A percentile compares a stretch with the other conserved stretches of the same genome.
Evolutionary conservation across 2,113 vertebrate species (phyloP).

Genomic region (Chaenocephalus aceratus): DNA sequence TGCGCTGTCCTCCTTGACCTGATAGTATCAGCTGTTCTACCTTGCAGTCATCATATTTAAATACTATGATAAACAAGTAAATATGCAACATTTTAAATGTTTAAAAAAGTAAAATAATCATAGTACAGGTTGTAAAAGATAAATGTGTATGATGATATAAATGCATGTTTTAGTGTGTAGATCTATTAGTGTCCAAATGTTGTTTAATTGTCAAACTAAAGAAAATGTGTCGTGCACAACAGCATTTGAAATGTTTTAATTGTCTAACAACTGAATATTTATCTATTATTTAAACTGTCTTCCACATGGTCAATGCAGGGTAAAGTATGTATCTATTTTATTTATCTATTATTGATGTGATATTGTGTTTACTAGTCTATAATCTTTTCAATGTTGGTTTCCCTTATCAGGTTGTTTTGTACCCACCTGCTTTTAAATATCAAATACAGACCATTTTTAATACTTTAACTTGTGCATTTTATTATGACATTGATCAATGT

Average conservation of each 20-base stretch:
- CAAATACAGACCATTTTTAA: background rate
- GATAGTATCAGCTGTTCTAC: constrained; percentile 34
- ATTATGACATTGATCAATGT: background rate
- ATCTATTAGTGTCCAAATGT: background rate
- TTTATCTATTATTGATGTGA: constrained; percentile 79
- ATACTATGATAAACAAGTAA: constrained; percentile 4
- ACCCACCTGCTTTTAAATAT: constrained; percentile 66
- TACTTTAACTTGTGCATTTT: background rate
- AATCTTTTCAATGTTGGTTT: constrained; percentile 64
- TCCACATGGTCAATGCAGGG: constrained; percentile 84
- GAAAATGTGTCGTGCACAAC: constrained; percentile 19
- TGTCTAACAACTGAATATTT: constrained; percentile 72
- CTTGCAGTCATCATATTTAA: constrained; percentile 16
- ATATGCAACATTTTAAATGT: constrained; percentile 6
- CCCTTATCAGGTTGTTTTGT: constrained; percentile 68
- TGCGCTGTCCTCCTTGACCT: constrained; percentile 27
- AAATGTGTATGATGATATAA: background rate
- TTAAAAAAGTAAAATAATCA: background rate
- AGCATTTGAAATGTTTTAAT: constrained; percentile 57
- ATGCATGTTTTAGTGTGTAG: constrained; percentile 8
- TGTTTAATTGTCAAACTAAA: constrained; percentile 19
- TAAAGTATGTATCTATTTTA: constrained; percentile 86
- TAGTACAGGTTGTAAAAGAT: background rate
- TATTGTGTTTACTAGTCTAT: constrained; percentile 75
- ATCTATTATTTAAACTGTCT: constrained; percentile 81